Evolutionary conservation across 2,113 vertebrate species (phyloP), one percentile per base, ranked within the genome.

Genomic region (Chaetorhynchus papuensis): DNA sequence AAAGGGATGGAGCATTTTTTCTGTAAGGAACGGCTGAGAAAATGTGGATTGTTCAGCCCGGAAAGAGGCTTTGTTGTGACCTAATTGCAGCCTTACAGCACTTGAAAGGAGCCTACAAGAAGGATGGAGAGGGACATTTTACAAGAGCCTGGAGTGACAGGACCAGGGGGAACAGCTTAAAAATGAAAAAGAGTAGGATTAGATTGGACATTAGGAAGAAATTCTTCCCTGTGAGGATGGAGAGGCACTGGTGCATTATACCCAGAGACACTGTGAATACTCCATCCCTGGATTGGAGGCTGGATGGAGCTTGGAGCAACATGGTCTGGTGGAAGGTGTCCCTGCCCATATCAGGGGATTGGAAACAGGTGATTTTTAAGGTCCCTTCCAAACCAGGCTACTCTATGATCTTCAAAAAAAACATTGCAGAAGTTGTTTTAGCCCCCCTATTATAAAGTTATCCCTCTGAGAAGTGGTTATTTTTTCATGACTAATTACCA

Each of bases 71-170:
- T 52, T n/a, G 3, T 44, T n/a, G 24, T 47, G n/a, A 26, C 11
- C 7, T 47, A 47, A 53, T 18, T 13, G 1, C 20, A 53, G 13
- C 9, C 20, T 47, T 15, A 11, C 21, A 41, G 24, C 9, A 17
- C 15, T 24, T 30, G 24, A 60, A 30, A 3, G 5, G 19, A 47
- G 11, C 24, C 35, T 39, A 18, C 2, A 15, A 22, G 16, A 39
- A 44, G 5, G 37, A 33, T n/a, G 33, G 16, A 66, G 11, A 59
- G 6, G 16, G 19, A 44, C 2, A 24, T 13, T 50, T 37, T 31
- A 9, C 15, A 24, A 12, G 10, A 0, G 0, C 3, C 20, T 54
- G 20, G 8, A 47, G 18, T 61, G 47, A 27, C 17, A 47, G 10
- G 2, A 47, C 14, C 35, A n/a, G 9, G 8, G 9, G 23, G 11